Evolutionary conservation across 2,888 invertebrate species (phyloP).

Genomic region (Acanthoscelides obtectus): DNA sequence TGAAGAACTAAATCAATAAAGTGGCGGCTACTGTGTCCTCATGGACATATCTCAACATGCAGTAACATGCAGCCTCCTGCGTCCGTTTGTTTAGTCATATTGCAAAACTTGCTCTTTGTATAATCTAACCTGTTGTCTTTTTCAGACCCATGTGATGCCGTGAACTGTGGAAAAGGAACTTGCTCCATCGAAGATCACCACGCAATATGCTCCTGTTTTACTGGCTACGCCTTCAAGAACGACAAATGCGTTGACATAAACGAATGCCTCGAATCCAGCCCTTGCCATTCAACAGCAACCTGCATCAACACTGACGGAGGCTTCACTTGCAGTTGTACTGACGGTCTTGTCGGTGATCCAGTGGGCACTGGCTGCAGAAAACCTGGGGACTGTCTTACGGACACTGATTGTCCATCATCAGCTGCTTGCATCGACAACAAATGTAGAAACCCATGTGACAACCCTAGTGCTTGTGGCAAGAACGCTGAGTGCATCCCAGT

Average conservation of each 20-base stretch:
- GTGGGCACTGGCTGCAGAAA: constrained; percentile 68
- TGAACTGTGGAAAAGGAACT: constrained; percentile 74
- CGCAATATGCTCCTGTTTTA: constrained; percentile 67
- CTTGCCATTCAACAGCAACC: constrained; percentile 72
- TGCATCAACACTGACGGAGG: constrained; percentile 78
- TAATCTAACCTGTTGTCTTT: too few species aligned
- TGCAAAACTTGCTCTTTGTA: too few species aligned
- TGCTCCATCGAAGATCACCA: constrained; percentile 71
- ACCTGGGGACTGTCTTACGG: constrained; percentile 77
- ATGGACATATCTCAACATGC: too few species aligned
- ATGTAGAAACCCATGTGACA: constrained; percentile 75
- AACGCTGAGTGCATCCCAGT: constrained; percentile 71
- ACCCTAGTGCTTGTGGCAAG: constrained; percentile 61
- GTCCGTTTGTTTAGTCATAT: too few species aligned
- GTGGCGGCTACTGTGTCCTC: too few species aligned
- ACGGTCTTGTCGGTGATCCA: constrained; percentile 76
- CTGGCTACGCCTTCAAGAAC: constrained; percentile 65
- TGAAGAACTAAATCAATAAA: too few species aligned
- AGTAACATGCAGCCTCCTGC: too few species aligned
- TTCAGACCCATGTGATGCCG: constrained; percentile 74
- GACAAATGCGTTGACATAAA: constrained; percentile 74
- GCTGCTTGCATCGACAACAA: constrained; percentile 71
- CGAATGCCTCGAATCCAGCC: constrained; percentile 66
- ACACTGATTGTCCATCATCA: constrained; percentile 72
- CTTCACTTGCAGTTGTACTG: constrained; percentile 70